phyloP scores from a whole-genome alignment of 2,113 vertebrate genomes.

The Neogobius melanostomus region DNA sequence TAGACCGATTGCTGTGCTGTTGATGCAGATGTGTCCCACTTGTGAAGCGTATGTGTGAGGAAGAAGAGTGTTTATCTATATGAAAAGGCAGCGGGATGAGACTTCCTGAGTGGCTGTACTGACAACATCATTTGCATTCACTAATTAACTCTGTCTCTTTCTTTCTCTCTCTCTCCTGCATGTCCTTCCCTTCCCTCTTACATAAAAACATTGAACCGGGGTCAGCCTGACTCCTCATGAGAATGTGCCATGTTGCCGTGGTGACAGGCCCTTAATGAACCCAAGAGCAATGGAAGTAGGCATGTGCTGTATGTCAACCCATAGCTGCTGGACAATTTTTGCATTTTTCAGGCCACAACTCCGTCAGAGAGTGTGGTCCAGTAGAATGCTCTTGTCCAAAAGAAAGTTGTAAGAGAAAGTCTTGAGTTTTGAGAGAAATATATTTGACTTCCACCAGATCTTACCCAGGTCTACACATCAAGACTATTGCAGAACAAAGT shows the following conservation, averaged over 20 bases:
- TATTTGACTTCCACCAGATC: too few species aligned
- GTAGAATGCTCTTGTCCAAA: too few species aligned
- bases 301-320: neutral
- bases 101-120: slow-evolving; percentile 63
- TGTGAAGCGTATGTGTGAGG: slow-evolving; percentile 27
- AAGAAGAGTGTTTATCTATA: slow-evolving; percentile 52
- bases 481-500: too few species aligned
- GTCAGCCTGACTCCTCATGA: slow-evolving; percentile 48
- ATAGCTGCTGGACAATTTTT: neutral
- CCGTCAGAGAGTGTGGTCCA: too few species aligned
- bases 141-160: slow-evolving; percentile 66
- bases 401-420: too few species aligned
- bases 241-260: slow-evolving; percentile 49
- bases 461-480: too few species aligned
- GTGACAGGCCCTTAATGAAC: slow-evolving; percentile 30
- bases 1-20: slow-evolving; percentile 56
- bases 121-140: slow-evolving; percentile 78
- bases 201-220: slow-evolving; percentile 13
- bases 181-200: neutral
- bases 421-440: too few species aligned
- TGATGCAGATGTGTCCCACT: slow-evolving; percentile 49
- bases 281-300: neutral
- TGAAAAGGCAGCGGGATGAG: slow-evolving; percentile 48
- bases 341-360: neutral
- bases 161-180: slow-evolving; percentile 43